A percentile compares a stretch with the other conserved stretches of the same genome.
These are phyloP conservation scores for Drosophila arizonae DNA, from an alignment of 1,140 invertebrate genomes.

Conservation along the genomic window DNA sequence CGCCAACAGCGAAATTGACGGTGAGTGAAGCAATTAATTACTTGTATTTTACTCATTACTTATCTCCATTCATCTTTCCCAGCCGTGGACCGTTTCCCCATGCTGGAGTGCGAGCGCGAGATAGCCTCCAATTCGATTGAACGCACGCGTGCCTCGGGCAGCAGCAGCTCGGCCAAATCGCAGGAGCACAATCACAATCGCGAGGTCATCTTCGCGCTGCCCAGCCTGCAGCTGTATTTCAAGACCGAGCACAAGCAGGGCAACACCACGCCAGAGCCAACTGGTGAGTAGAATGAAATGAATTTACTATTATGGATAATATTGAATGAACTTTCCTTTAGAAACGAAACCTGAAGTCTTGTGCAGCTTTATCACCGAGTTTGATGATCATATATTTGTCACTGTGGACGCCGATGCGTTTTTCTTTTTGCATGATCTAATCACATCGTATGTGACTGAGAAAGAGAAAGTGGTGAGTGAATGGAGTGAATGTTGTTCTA, in stretches of 20 bases:
- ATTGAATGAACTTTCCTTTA: constrained; percentile 66
- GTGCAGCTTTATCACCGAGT: constrained; percentile 98
- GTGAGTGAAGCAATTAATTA: constrained; percentile 83
- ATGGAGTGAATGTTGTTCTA: constrained; percentile 82
- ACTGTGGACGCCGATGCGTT: constrained; percentile 99
- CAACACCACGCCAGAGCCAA: constrained; percentile 87
- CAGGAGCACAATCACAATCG: constrained; percentile 94
- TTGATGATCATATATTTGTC: constrained; percentile 99
- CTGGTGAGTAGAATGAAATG: constrained; percentile 83
- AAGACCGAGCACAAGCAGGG: constrained; percentile 96
- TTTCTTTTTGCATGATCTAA: constrained; percentile 98
- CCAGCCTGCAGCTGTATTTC: constrained; percentile 94
- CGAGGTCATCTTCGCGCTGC: constrained; percentile 97
- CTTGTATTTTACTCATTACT: not conserved
- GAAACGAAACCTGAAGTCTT: constrained; percentile 95
- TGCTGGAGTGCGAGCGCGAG: constrained; percentile 88
- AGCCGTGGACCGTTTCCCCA: constrained; percentile 96
- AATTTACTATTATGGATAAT: not conserved
- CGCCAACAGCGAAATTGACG: constrained; percentile 95
- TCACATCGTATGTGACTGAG: constrained; percentile 97
- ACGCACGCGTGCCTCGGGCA: constrained; percentile 77
- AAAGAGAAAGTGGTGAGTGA: constrained; percentile 91
- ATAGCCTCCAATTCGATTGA: constrained; percentile 84
- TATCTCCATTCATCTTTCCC: constrained; percentile 42
- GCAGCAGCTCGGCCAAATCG: constrained; percentile 84